Percentiles rank a stretch among this genome's conserved stretches.
These are phyloP conservation scores for Drosophila santomea DNA, from an alignment of 1,140 invertebrate genomes.

Conservation along the genomic window DNA sequence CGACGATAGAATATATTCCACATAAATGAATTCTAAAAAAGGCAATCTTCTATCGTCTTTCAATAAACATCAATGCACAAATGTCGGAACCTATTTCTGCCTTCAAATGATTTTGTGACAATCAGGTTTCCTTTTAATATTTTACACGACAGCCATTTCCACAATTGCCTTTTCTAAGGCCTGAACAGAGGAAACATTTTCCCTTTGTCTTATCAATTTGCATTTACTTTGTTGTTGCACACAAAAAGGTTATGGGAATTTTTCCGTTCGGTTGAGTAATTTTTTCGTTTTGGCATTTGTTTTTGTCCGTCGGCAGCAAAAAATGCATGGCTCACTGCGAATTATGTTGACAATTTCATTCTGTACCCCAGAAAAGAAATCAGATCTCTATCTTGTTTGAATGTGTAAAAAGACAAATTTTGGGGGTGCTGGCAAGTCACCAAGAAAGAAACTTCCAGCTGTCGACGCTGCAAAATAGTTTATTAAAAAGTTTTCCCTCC, in stretches of 20 bases:
- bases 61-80: too few species aligned
- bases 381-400: conserved; percentile 17
- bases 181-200: conserved; percentile 5
- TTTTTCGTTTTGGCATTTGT: conserved; percentile 12
- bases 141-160: conserved; percentile 39
- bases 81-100: conserved; percentile 2
- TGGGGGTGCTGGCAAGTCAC: conserved; percentile 31
- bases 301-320: conserved; percentile 25
- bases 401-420: background rate
- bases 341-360: conserved; percentile 55
- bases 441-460: conserved; percentile 36
- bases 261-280: conserved; percentile 11
- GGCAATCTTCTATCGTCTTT: too few species aligned
- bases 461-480: conserved; percentile 41
- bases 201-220: conserved; percentile 58
- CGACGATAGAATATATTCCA: background rate
- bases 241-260: conserved; percentile 20
- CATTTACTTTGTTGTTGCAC: conserved; percentile 49
- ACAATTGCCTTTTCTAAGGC: conserved; percentile 50
- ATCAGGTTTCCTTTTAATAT: conserved; percentile 20
- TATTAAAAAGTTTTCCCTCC: conserved; percentile 42
- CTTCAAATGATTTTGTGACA: conserved; percentile 46
- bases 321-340: conserved; percentile 34
- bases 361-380: conserved; percentile 18
- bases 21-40: background rate